phyloP scores from a whole-genome alignment of 1,140 invertebrate genomes.

The Penaeus vannamei region DNA sequence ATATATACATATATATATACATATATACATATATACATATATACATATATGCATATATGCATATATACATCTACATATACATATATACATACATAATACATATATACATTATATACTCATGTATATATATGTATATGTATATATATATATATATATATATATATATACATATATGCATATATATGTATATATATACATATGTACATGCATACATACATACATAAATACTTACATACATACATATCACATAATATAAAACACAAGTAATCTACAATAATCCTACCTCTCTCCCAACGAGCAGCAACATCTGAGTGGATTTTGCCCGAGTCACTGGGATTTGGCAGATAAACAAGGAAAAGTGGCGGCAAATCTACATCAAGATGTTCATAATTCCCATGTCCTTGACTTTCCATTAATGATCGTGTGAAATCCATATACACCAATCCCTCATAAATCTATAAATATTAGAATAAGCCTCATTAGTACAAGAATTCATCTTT shows the following conservation, averaged over 20 bases:
- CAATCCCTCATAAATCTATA: constrained; percentile 70
- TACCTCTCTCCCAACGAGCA: constrained; percentile 67
- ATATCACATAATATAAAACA: neutral
- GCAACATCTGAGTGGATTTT: constrained; percentile 70
- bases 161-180: too few species aligned
- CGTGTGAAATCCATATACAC: constrained; percentile 70
- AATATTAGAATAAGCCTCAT: neutral
- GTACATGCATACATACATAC: neutral
- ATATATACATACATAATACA: too few species aligned
- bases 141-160: too few species aligned
- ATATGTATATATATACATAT: too few species aligned
- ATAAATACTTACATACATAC: neutral
- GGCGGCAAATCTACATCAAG: constrained; percentile 64
- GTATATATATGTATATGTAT: too few species aligned
- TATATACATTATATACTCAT: too few species aligned
- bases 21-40: too few species aligned
- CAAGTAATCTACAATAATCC: constrained; percentile 7
- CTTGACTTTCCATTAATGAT: constrained; percentile 68
- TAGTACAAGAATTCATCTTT: too few species aligned
- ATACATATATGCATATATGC: too few species aligned
- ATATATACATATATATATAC: too few species aligned
- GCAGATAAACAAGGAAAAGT: constrained; percentile 70
- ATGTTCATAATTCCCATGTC: constrained; percentile 69
- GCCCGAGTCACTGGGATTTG: constrained; percentile 70
- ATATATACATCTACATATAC: too few species aligned